A percentile compares a stretch with the other conserved stretches of the same genome.
Conservation (phyloP, 2,113 vertebrate species). For the Bubo scandiacus region DNA sequence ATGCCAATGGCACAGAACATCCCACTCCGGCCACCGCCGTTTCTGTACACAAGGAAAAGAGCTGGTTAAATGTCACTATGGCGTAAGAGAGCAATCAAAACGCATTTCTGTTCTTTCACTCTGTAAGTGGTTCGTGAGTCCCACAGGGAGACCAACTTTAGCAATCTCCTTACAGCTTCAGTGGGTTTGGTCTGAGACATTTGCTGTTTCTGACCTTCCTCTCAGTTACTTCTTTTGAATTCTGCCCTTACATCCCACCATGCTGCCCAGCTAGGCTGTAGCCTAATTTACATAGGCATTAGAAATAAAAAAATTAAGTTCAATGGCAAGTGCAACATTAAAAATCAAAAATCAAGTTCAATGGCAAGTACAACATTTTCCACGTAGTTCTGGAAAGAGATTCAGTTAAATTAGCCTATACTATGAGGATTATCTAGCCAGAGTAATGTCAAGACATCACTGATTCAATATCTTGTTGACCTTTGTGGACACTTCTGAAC, state of each 20-base stretch:
- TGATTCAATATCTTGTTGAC: background rate
- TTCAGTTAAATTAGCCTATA: background rate
- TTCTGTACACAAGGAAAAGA: slow-evolving; percentile 73
- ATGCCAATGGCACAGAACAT: slow-evolving; percentile 97
- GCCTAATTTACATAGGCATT: background rate
- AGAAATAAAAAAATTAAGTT: background rate
- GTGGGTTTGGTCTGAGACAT: background rate
- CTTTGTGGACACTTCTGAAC: background rate
- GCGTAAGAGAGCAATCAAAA: background rate
- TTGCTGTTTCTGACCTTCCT: background rate
- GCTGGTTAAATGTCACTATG: background rate
- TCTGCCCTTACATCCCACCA: background rate
- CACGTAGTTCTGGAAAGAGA: background rate
- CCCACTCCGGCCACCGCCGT: slow-evolving; percentile 93
- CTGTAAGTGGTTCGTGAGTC: background rate
- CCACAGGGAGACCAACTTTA: background rate
- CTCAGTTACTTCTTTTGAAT: background rate
- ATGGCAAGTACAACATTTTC: background rate
- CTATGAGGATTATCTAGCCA: background rate
- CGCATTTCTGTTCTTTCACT: accelerated
- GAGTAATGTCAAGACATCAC: background rate
- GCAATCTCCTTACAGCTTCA: background rate
- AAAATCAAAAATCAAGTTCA: background rate
- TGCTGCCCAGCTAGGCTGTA: background rate
- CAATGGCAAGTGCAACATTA: background rate